Evolutionary conservation across 2,888 invertebrate species (phyloP), one percentile per base, ranked within the genome.

Genomic region (Plebejus argus): DNA sequence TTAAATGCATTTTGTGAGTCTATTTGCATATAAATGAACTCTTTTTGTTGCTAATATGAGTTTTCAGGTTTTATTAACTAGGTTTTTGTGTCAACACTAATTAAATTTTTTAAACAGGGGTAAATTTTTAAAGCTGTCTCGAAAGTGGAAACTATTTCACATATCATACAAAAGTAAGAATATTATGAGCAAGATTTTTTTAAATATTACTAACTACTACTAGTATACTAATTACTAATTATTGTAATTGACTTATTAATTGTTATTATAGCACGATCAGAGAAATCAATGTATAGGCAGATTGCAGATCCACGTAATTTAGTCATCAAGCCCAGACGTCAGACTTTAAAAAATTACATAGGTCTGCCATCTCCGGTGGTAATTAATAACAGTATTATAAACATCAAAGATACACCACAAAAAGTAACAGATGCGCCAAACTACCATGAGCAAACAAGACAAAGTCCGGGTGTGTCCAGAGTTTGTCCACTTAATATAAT

Each of bases 21-120:
- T 91, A 93, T 93, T 93, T 90, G 89, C 93, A 93, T 93, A 87
- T 92, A 91, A 90, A 92, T 90, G 89, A 89, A 79, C 87, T 90
- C 91, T 91, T 89, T 92, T 91, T 91, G 91, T 89, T 85, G 86
- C 49, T 53, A 18, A 20, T 53, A 53, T 84, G 89, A 89, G 90
- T 90, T 89, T 86, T 87, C 85, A 89, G 88, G 90, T 88, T 89
- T 87, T 87, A 86, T 89, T 89, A 88, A 85, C 89, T 87, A 86
- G 53, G 53, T 53, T 53, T 53, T 18, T 53, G 53, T 53, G 53
- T 53, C 53, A 4, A 18, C 53, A 53, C 53, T 53, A n/a, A n/a
- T n/a, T 53, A 0, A 0, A 5, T 53, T 18, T 6, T 18, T 53
- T 53, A 53, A 53, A 53, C 4, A 0, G 3, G 45, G 0, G 45